Conservation (phyloP, 1,140 invertebrate species). For the Diploscapter pachys region DNA sequence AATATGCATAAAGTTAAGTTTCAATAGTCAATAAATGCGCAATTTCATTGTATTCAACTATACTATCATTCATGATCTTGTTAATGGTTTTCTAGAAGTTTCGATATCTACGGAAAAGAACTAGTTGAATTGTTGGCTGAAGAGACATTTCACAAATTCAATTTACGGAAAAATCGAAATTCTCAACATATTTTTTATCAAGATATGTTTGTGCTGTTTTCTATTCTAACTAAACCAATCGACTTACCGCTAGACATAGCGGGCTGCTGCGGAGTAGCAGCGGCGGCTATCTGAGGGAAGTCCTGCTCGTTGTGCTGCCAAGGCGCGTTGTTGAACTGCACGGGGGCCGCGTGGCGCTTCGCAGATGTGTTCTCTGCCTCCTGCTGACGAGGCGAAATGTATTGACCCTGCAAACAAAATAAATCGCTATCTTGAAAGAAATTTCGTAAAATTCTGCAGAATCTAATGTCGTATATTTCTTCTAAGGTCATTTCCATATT, state of each 20-base stretch:
- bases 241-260: neutral
- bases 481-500: neutral
- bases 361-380: neutral
- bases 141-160: too few relatives aligned
- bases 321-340: slow-evolving; percentile 22
- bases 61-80: too few relatives aligned
- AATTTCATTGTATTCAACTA: too few relatives aligned
- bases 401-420: slow-evolving; percentile 8
- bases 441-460: neutral
- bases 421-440: neutral
- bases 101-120: too few relatives aligned
- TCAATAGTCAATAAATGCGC: too few relatives aligned
- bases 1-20: too few relatives aligned
- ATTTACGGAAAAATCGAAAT: too few relatives aligned
- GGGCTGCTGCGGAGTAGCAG: neutral
- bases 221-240: neutral
- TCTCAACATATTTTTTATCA: too few relatives aligned
- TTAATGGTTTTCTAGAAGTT: too few relatives aligned
- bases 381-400: slow-evolving; percentile 5
- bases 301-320: slow-evolving; percentile 29
- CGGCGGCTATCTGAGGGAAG: slow-evolving; percentile 32
- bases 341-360: neutral
- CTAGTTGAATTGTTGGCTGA: too few relatives aligned
- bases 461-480: too few relatives aligned
- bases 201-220: too few relatives aligned